Evolutionary conservation across 1,140 invertebrate species (phyloP).

Genomic region (Lithobius niger): DNA sequence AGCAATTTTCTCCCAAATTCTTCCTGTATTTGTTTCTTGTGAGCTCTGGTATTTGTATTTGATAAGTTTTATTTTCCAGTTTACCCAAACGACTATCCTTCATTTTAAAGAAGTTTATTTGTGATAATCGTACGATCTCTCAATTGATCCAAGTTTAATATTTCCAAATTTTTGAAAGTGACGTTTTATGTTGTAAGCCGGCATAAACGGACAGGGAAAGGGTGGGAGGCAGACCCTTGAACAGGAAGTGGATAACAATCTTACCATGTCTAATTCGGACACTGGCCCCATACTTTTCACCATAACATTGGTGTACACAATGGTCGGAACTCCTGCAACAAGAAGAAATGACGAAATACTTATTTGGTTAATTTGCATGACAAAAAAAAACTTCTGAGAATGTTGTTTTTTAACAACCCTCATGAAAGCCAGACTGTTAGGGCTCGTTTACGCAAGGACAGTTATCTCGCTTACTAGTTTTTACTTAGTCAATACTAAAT

Average conservation of each 20-base stretch:
- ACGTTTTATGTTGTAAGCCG: not conserved
- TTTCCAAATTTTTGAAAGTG: not conserved
- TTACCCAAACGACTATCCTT: not conserved
- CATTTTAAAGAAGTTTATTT: not conserved
- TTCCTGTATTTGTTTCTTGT: no score
- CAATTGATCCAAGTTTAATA: not conserved
- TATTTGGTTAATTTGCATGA: no score
- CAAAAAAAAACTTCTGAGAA: no score
- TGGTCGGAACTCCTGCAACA: constrained; percentile 32
- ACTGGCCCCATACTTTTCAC: constrained; percentile 41
- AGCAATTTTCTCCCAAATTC: no score
- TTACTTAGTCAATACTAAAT: no score
- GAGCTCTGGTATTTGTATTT: no score
- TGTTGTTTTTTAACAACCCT: no score
- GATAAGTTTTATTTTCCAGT: not conserved
- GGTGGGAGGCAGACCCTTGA: no score
- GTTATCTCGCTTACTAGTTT: no score
- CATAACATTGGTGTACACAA: constrained; percentile 36
- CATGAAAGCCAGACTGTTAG: no score
- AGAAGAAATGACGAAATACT: constrained; percentile 12
- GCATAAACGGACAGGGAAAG: no score
- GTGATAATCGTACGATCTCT: not conserved
- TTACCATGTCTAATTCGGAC: constrained; percentile 40
- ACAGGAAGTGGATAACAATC: constrained; percentile 3
- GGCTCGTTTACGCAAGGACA: no score